phyloP scores from a whole-genome alignment of 2,113 vertebrate species.

The Arizona elegans region DNA sequence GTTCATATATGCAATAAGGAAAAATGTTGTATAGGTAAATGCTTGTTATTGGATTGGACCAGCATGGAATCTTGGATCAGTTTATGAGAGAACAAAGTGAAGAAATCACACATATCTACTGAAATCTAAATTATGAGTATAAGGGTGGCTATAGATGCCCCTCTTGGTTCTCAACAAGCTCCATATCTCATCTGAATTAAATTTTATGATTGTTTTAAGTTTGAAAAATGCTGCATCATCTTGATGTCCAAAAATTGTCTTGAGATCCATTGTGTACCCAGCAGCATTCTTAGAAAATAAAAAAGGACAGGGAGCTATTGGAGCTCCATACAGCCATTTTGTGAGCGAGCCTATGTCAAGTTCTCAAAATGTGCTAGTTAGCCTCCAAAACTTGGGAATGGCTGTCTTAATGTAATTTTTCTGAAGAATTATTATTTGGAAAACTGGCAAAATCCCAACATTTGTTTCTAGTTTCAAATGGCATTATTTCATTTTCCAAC shows the following conservation, averaged over 20 bases:
- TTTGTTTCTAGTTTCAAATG: background rate
- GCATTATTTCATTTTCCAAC: background rate
- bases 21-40: background rate
- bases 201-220: background rate
- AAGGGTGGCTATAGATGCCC: background rate
- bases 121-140: background rate
- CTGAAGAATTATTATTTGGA: background rate
- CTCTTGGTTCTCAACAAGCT: background rate
- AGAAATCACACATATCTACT: background rate
- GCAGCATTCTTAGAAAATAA: background rate
- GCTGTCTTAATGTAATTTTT: background rate
- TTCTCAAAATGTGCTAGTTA: background rate
- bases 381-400: background rate
- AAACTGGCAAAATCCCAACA: background rate
- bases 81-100: background rate
- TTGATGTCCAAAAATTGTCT: background rate
- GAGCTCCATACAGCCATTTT: background rate
- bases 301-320: background rate
- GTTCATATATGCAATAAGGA: background rate
- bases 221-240: background rate
- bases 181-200: background rate
- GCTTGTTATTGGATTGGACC: background rate
- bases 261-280: background rate
- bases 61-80: background rate
- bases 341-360: background rate